Conservation (phyloP, 64 coral and sea anemone species). For the Montipora foliosa region DNA sequence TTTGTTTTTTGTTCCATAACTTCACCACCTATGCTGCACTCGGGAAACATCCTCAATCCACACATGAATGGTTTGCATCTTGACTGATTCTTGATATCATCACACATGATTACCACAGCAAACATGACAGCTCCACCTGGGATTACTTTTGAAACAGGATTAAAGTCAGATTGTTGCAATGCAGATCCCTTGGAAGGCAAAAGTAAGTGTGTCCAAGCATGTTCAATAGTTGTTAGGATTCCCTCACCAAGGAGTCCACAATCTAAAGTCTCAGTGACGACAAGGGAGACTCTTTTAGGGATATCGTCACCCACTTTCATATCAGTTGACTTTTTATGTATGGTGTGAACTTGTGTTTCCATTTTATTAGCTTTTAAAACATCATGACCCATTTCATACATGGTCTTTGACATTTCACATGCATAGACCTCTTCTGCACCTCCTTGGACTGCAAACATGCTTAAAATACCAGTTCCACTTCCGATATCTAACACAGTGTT, state of each 20-base stretch:
- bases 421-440: constrained; percentile 91
- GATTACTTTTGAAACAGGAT: constrained; percentile 69
- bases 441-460: constrained; percentile 95
- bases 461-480: constrained; percentile 96
- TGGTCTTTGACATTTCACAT: constrained; percentile 99
- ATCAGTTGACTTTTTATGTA: constrained; percentile 97
- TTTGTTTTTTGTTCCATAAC: constrained; percentile 41
- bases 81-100: constrained; percentile 74
- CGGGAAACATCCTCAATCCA: constrained; percentile 50
- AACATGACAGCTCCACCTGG: constrained; percentile 79
- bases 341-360: constrained; percentile 67
- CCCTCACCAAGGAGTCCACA: constrained; percentile 97
- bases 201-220: constrained; percentile 83
- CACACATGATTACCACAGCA: constrained; percentile 78
- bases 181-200: not conserved
- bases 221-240: constrained; percentile 82
- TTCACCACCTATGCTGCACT: constrained; percentile 82
- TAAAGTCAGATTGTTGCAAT: not conserved
- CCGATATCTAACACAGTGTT: constrained; percentile 90
- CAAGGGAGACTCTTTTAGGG: constrained; percentile 46
- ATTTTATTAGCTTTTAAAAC: constrained; percentile 91
- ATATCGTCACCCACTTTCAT: constrained; percentile 76
- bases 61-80: constrained; percentile 41
- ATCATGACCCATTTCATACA: constrained; percentile 94
- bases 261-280: constrained; percentile 94